Base-by-base conservation (phyloP, 1,140 invertebrate species). In the Drosophila erecta region DNA sequence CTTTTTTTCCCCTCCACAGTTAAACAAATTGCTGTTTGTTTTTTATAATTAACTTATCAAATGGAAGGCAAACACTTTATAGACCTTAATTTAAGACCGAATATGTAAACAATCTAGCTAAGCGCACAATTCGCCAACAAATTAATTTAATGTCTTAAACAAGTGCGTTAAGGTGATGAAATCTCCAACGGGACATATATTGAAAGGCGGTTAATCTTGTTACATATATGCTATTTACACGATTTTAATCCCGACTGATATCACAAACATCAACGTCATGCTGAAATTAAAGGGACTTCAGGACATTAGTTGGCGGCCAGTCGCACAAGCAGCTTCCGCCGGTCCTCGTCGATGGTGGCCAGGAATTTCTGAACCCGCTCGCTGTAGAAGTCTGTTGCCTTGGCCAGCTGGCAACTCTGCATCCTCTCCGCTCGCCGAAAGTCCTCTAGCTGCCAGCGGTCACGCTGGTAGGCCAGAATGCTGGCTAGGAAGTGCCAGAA, bases 401-500 rank as follows among this genome's bases (percentile, higher is more conserved):
- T 90, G 24, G 84, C 79, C 37, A 81, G 3, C 37, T 79, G 49
- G 0, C 44, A 40, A 24, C 73, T 83, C 12, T 77, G 50, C n/a
- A 86, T 20, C 3, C 79, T 72, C 27, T 86, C 70, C 35, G 37
- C 20, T 3, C 56, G 27, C 27, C 58, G 70, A 20, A 53, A 86
- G 0, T 65, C 43, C 7, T 81, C 70, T 15, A 91, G 51, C 11
- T 69, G 70, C 15, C 59, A 67, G 12, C 71, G 62, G 35, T 85
- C 84, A 3, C 79, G 65, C 93, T 99, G 98, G 92, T 97, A 99
- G 83, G 96, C 94, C 81, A 99, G 95, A 51, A 99, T 94, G 15
- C 96, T 96, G 20, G 93, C 93, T 75, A 98, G 93, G 27, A 99
- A 94, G 93, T 98, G 95, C 97, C 97, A 99, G 44, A 98, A 94